Conservation (phyloP, 2,888 invertebrate genomes). For the Tanaodytes sp. region DNA sequence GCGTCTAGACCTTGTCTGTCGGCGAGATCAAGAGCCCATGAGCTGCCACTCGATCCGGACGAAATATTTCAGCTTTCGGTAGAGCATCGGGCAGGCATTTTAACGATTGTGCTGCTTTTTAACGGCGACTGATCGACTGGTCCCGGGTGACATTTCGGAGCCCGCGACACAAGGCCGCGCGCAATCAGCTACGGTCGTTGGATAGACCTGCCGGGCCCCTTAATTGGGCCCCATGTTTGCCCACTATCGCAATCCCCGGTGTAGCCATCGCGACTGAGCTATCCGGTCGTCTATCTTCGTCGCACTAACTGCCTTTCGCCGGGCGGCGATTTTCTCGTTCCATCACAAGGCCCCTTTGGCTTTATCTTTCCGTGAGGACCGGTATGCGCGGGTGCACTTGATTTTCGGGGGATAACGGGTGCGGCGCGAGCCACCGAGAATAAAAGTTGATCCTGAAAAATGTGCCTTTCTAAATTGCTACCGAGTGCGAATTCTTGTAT, state of each 20-base stretch:
- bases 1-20: slow-evolving; percentile 39
- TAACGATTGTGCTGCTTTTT: slow-evolving; percentile 65
- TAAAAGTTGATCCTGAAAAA: slow-evolving; percentile 40
- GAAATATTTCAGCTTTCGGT: slow-evolving; percentile 57
- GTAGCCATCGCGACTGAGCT: slow-evolving; percentile 62
- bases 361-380: slow-evolving; percentile 61
- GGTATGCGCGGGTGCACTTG: slow-evolving; percentile 66
- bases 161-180: slow-evolving; percentile 49
- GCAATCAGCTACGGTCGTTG: slow-evolving; percentile 58
- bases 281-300: slow-evolving; percentile 28
- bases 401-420: slow-evolving; percentile 64
- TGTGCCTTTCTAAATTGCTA: slow-evolving; percentile 44
- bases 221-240: slow-evolving; percentile 70
- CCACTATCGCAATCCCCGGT: slow-evolving; percentile 66
- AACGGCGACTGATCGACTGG: slow-evolving; percentile 63
- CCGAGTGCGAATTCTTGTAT: slow-evolving; percentile 49
- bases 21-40: slow-evolving; percentile 38
- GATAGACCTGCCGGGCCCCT: slow-evolving; percentile 61
- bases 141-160: slow-evolving; percentile 65
- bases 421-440: slow-evolving; percentile 9
- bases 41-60: slow-evolving; percentile 40
- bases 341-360: slow-evolving; percentile 33
- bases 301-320: slow-evolving; percentile 46
- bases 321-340: slow-evolving; percentile 25
- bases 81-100: slow-evolving; percentile 66